A percentile compares a stretch with the other conserved stretches of the same genome.
phyloP scores from a whole-genome alignment of 2,888 invertebrate species.

The Callimorpha dominula region DNA sequence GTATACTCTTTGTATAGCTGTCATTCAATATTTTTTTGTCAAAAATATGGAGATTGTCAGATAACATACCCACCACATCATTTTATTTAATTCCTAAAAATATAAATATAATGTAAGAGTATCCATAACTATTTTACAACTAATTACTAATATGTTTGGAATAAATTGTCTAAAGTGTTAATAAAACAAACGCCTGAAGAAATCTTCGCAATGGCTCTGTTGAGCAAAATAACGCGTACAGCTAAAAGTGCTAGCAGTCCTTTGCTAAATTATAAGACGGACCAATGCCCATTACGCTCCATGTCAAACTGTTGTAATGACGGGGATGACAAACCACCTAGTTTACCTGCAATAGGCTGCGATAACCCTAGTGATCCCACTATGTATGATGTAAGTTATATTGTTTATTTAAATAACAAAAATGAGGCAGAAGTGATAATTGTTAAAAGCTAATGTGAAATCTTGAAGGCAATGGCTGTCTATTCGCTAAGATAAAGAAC shows the following conservation, averaged over 20 bases:
- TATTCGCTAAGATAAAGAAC: no score
- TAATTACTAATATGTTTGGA: not conserved
- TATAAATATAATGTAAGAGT: not conserved
- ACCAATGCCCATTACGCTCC: conserved; percentile 1
- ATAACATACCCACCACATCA: not conserved
- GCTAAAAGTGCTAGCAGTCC: not conserved
- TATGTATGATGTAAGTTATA: conserved; percentile 57
- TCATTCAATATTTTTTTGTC: not conserved
- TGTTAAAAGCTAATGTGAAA: not conserved
- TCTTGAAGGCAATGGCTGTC: no score
- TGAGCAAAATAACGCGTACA: not conserved
- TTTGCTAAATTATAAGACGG: conserved; percentile 5
- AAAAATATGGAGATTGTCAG: not conserved
- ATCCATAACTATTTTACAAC: not conserved
- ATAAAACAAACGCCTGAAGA: conserved; percentile 3
- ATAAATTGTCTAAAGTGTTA: not conserved
- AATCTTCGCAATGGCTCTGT: conserved; percentile 9
- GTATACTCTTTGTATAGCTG: not conserved
- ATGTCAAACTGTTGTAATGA: not conserved
- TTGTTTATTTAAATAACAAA: not conserved
- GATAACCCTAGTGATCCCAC: conserved; percentile 41
- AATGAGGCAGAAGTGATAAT: no score
- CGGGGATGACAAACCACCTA: conserved; percentile 4
- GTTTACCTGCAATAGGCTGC: conserved; percentile 23
- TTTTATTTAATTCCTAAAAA: not conserved